Evolutionary conservation across 2,113 vertebrate genomes (phyloP), one percentile per base, ranked within the genome.

Genomic region (Corvus hawaiiensis): DNA sequence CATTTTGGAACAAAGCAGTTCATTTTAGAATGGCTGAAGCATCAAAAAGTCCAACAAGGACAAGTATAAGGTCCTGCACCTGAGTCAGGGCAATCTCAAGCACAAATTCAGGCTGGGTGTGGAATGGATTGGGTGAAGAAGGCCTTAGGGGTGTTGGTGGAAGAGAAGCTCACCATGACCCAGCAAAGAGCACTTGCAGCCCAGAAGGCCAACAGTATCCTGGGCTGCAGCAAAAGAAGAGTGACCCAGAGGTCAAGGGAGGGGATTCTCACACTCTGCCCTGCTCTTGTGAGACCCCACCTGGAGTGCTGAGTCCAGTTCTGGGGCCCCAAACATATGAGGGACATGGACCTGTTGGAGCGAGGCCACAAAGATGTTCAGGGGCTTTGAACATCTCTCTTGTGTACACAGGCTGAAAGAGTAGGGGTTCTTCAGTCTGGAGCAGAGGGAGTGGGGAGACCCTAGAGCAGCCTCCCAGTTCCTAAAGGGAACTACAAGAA

Each of bases 301-400:
- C 0, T 30, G 28, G 20, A 61, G 11, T 39, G 6, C 23, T 39
- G 39, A 37, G n/a, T 30, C 23, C 24, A 30, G 32, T 8, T 54
- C 69, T n/a, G 46, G 39, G 12, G 7, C 43, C 20, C 28, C 16
- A 59, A n/a, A 30, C 4, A 39, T 3, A 8, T 21, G 52, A 59
- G 54, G 48, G 33, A n/a, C 23, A 21, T 17, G 23, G 39, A 68
- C 2, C 1, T 41, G 19, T 3, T 58, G 32, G 18, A 51, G 43
- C 3, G 5, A 58, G 22, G 14, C 15, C 2, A 1, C 1, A 2
- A 33, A 37, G 33, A 33, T 28, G 27, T 4, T 22, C 13, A 39
- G 23, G 54, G 32, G 6, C 2, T 14, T 39, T 44, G 39, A 39
- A 37, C 24, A 10, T 9, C 6, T 30, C 13, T 61, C 54, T 44